Evolutionary conservation across 2,888 invertebrate genomes (phyloP), one percentile per base, ranked within the genome.

Genomic region (Blomia tropicalis): DNA sequence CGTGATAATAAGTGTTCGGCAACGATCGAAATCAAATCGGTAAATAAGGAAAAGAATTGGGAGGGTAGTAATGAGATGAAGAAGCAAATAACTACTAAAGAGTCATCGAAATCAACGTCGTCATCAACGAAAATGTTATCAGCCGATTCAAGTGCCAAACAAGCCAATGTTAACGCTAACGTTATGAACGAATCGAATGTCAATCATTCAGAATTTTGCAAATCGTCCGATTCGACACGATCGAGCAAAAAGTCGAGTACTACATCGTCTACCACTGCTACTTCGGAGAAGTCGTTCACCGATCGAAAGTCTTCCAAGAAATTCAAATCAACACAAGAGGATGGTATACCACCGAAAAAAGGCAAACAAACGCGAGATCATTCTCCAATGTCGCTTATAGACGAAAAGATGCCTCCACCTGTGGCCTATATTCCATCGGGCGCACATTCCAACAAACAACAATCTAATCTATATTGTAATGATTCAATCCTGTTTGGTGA

Each of bases 31-130:
- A 64, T 64, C 4, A 64, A 61, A 51, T 59, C 58, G 5, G 43
- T 64, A 2, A 64, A 64, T 36, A 61, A 64, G 14, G 64, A 59
- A 32, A 64, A 64, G 30, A 64, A 53, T 4, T 64, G 61, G 64
- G 61, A 64, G 11, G 43, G 29, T 25, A 56, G 25, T 11, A 61
- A 60, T 27, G 64, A 64, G 25, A 29, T 61, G 17, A 64, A 64
- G 27, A 64, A 64, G 36, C 58, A 56, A 1, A 23, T 32, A 32
- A 54, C 32, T 19, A 31, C 25, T 32, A 60, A 60, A 36, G 64
- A 64, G 22, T 61, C 54, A n/a, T 56, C 56, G 3, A 29, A 2
- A 11, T 56, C 56, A 31, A 29, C 56, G 4, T 4, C 2, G 11
- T 56, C 29, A 4, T 56, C 30, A 3, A 19, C 47, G 19, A 19